Conservation (phyloP, 2,888 invertebrate genomes). For the Xanthorhoe designata region DNA sequence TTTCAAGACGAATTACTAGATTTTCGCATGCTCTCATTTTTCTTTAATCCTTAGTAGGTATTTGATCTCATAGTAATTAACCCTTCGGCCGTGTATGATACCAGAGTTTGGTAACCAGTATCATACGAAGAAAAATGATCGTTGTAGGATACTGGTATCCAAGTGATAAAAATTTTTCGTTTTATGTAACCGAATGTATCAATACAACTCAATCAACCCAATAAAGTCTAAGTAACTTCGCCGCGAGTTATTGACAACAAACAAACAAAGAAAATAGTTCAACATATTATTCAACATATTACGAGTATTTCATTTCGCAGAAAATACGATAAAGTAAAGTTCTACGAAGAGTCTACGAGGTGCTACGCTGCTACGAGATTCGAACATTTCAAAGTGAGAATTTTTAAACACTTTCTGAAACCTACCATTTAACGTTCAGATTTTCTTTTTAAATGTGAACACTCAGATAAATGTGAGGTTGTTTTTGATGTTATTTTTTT, state of each 20-base stretch:
- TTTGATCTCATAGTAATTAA: not conserved
- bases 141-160: too few species aligned
- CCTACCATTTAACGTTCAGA: not conserved
- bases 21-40: too few species aligned
- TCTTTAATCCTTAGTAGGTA: not conserved
- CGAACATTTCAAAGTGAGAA: conserved; percentile 3
- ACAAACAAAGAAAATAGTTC: conserved; percentile 15
- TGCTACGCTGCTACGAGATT: conserved; percentile 33
- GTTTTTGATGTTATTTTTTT: not conserved
- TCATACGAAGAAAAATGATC: too few species aligned
- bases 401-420: not conserved
- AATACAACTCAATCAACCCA: not conserved
- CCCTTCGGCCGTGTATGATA: too few species aligned
- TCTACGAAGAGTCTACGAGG: conserved; percentile 35
- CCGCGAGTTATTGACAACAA: too few species aligned
- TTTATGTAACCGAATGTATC: not conserved
- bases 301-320: conserved; percentile 14
- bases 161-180: too few species aligned
- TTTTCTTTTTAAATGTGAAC: not conserved
- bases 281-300: conserved; percentile 2
- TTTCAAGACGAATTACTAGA: too few species aligned
- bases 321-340: conserved; percentile 1
- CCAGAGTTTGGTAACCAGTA: too few species aligned
- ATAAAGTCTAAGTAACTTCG: conserved; percentile 14
- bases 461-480: not conserved